Conservation (phyloP, 1,140 invertebrate genomes). For the Brachionus calyciflorus region DNA sequence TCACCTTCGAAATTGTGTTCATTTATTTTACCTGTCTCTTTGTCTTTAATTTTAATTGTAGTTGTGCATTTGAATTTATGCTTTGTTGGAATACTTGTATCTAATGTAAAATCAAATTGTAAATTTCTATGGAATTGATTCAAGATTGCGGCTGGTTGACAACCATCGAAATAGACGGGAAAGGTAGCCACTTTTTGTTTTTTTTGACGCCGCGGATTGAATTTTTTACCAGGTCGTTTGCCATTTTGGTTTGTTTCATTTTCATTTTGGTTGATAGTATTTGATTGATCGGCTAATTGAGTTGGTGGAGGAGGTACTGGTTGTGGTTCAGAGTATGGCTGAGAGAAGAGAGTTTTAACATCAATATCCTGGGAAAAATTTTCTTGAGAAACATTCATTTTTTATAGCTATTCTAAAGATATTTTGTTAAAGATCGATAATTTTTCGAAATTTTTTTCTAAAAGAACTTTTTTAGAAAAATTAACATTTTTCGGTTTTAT, state of each 20-base stretch:
- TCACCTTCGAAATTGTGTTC: not conserved
- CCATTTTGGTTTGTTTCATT: not conserved
- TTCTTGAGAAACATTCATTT: too few species aligned
- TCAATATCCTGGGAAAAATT: too few species aligned
- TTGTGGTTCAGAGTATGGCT: too few species aligned
- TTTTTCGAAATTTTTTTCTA: too few species aligned
- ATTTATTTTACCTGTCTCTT: not conserved
- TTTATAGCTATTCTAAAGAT: too few species aligned
- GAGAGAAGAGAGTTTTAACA: too few species aligned
- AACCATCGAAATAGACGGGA: not conserved
- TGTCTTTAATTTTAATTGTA: not conserved
- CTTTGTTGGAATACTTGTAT: not conserved
- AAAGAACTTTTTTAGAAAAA: too few species aligned
- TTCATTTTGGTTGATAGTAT: too few species aligned
- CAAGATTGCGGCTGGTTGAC: not conserved
- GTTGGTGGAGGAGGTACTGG: too few species aligned
- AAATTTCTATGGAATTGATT: slow-evolving; percentile 27
- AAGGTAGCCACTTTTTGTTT: slow-evolving; percentile 8
- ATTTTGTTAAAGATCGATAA: too few species aligned
- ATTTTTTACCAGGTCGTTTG: not conserved
- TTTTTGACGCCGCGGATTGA: not conserved
- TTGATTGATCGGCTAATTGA: too few species aligned
- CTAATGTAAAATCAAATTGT: not conserved
- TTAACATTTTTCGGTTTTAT: too few species aligned
- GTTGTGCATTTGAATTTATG: not conserved